Evolutionary conservation across 2,888 invertebrate genomes (phyloP).

Genomic region (Scaptomyza polygonia): DNA sequence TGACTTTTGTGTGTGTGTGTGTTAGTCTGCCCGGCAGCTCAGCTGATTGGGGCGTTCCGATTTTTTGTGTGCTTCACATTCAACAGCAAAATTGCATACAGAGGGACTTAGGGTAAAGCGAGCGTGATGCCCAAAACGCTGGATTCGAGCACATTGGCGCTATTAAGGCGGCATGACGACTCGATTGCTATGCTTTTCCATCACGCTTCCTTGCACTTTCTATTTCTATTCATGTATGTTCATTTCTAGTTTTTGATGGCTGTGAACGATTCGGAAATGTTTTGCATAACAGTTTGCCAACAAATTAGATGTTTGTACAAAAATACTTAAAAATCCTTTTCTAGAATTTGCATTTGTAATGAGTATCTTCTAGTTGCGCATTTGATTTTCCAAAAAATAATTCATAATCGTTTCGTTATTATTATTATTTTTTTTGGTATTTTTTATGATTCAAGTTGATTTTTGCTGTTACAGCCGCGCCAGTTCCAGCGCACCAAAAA

Average conservation of each 20-base stretch:
- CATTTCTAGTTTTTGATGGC: background rate
- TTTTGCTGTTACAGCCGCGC: slow-evolving; percentile 43
- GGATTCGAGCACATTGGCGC: background rate
- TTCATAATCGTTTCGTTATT: too few relatives aligned
- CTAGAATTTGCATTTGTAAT: background rate
- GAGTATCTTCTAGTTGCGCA: slow-evolving; percentile 15
- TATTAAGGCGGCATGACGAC: background rate
- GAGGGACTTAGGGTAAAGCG: slow-evolving; percentile 1
- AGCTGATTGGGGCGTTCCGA: slow-evolving; percentile 39
- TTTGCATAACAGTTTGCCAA: background rate
- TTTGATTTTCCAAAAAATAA: background rate
- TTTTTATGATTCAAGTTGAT: slow-evolving; percentile 10
- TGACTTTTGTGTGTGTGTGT: slow-evolving; percentile 11
- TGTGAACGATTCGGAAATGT: background rate
- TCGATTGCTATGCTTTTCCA: background rate
- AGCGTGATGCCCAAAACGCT: background rate
- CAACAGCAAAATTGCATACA: background rate
- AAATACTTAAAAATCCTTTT: background rate
- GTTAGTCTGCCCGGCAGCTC: background rate
- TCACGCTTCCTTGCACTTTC: background rate
- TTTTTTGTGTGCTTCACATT: slow-evolving; percentile 1
- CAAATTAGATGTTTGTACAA: background rate
- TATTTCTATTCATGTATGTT: background rate
- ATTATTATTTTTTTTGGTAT: background rate
- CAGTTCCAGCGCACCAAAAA: slow-evolving; percentile 27